Conservation (phyloP, 1,140 invertebrate species). For the Drosophila dunni region DNA sequence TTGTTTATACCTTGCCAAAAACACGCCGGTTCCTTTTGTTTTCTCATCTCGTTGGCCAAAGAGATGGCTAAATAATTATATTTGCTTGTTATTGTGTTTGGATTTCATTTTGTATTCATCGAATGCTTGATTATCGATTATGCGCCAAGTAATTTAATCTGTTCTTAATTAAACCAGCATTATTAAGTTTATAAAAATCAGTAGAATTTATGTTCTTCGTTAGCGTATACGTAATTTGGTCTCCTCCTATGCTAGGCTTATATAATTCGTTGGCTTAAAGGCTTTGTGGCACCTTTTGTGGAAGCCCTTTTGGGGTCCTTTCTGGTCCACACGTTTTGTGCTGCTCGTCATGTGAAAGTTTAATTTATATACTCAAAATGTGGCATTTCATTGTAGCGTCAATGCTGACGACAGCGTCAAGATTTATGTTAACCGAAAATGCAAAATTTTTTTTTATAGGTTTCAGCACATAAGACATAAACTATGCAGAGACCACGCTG, state of each 20-base stretch:
- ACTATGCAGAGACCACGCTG: constrained; percentile 15
- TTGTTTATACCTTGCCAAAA: constrained; percentile 24
- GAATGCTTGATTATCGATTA: too few species aligned
- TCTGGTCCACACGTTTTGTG: constrained; percentile 42
- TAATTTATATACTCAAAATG: constrained; percentile 48
- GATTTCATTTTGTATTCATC: not conserved
- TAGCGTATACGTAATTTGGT: constrained; percentile 11
- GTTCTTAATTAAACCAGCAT: too few species aligned
- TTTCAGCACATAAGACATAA: constrained; percentile 30
- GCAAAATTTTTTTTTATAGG: constrained; percentile 61
- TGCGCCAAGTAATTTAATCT: too few species aligned
- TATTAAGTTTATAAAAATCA: too few species aligned
- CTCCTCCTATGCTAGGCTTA: constrained; percentile 1
- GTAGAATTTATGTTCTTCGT: not conserved
- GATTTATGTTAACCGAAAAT: constrained; percentile 65
- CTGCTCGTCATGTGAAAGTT: constrained; percentile 49
- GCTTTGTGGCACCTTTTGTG: constrained; percentile 57
- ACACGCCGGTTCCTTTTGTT: constrained; percentile 12
- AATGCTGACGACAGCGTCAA: constrained; percentile 56
- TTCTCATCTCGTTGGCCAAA: constrained; percentile 1
- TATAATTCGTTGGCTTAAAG: constrained; percentile 58
- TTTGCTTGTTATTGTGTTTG: not conserved
- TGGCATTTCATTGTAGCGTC: constrained; percentile 40
- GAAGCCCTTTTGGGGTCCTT: constrained; percentile 34
- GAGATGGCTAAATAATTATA: not conserved